Percentiles rank a stretch among this genome's conserved stretches.
phyloP scores from a whole-genome alignment of 2,888 invertebrate genomes.

The Tricholauxania praeusta region DNA sequence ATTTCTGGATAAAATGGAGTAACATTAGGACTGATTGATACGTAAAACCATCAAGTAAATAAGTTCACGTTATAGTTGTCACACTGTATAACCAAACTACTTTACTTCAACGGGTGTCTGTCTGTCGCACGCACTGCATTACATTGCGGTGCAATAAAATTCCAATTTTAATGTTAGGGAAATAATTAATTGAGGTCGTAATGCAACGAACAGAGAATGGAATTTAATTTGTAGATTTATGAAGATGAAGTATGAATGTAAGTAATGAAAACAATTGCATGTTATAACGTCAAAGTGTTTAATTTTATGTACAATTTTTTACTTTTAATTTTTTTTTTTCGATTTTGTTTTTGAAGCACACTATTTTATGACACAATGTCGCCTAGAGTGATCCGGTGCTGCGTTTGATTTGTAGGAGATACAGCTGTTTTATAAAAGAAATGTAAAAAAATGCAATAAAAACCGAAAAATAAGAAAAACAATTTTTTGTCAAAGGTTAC shows the following conservation, averaged over 20 bases:
- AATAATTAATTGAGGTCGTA: conserved; percentile 47
- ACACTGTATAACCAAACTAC: neutral
- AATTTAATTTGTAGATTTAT: conserved; percentile 45
- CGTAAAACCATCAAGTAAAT: no score
- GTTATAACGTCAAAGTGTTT: conserved; percentile 20
- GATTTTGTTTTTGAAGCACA: no score
- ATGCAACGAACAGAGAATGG: conserved; percentile 37
- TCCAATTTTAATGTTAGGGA: conserved; percentile 45
- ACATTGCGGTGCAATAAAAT: conserved; percentile 45
- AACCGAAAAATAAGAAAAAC: neutral
- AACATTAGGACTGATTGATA: no score
- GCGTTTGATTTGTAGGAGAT: neutral
- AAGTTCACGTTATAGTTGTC: no score
- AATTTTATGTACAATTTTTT: conserved; percentile 12
- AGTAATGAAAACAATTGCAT: conserved; percentile 9
- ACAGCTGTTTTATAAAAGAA: neutral
- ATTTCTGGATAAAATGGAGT: no score
- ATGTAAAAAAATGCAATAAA: neutral
- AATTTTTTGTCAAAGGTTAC: no score
- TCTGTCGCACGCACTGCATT: conserved; percentile 47
- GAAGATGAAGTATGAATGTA: conserved; percentile 28
- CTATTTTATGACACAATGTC: no score
- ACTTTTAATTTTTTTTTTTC: neutral
- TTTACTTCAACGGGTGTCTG: neutral
- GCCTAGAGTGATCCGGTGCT: no score